Evolutionary conservation across 2,113 vertebrate genomes (phyloP), one percentile per base, ranked within the genome.

Genomic region (Sprattus sprattus): DNA sequence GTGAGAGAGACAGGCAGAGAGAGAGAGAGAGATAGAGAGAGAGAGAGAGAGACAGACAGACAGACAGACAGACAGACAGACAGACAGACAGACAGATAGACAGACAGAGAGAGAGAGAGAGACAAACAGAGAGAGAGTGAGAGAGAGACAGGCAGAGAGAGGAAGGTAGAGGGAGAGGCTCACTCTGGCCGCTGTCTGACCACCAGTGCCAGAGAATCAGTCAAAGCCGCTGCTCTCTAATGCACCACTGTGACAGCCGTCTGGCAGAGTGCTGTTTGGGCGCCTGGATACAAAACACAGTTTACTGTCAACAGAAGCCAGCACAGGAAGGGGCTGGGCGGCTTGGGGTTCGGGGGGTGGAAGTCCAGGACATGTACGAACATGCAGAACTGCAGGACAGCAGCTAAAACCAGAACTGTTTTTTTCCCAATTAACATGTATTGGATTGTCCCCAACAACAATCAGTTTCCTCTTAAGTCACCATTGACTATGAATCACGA

Each of bases 151-250:
- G 82, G 88, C 82, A 46, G 78, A 88, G 90, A 87, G 89, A 89
- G 88, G 75, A 81, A 85, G 89, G 90, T 91, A 87, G 89, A 78
- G 4, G 88, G 89, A 20, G 13, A 4, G 11, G 4, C 71, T 39
- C 9, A 11, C 28, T 78, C 71, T 78, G 71, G 28, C 71, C 71
- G 13, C 71, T 78, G 87, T 89, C 93, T 94, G 93, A 93, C 83
- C 89, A 13, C 85, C 88, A 85, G 32, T 50, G 88, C 90, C 89
- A 91, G 0, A 83, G 22, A 13, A 88, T 82, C 91, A 90, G 89
- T 91, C 88, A 50, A 11, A 57, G 67, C 54, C 8, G 25, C 10
- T 49, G 45, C 71, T 78, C 67, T 85, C 57, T 86, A 83, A 64
- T 80, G 47, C 78, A 2, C 16, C 18, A 22, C 50, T n/a, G 80